Conservation (phyloP, 1,140 invertebrate species). For the Geopemphigus sp. region DNA sequence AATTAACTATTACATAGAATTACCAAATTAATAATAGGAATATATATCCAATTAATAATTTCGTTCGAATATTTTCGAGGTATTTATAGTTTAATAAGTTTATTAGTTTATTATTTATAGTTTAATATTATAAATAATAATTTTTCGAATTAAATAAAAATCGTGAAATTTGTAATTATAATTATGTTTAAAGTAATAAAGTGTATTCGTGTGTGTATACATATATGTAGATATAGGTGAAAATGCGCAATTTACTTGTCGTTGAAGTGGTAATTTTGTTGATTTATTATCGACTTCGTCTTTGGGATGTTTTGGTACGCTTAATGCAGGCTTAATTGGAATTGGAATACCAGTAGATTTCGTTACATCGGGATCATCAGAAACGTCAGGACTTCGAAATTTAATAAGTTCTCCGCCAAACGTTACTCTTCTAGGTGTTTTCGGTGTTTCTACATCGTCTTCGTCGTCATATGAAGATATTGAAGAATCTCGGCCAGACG, state of each 20-base stretch:
- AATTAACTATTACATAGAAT: neutral
- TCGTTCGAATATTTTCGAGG: too few species aligned
- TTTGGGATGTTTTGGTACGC: conserved; percentile 50
- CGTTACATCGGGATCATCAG: conserved; percentile 59
- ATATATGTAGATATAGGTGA: too few species aligned
- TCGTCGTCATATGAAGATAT: conserved; percentile 46
- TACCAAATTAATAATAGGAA: neutral
- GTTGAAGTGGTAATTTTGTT: neutral
- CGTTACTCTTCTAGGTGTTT: conserved; percentile 62
- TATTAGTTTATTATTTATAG: too few species aligned
- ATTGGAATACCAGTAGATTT: conserved; percentile 52
- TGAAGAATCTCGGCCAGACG: conserved; percentile 32
- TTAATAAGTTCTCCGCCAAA: conserved; percentile 81
- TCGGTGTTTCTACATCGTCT: conserved; percentile 56
- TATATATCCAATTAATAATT: too few species aligned
- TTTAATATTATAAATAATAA: too few species aligned
- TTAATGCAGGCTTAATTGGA: conserved; percentile 52
- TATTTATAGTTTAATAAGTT: too few species aligned
- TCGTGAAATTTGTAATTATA: neutral
- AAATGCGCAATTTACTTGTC: conserved; percentile 13
- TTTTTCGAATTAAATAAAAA: neutral
- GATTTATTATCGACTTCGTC: neutral
- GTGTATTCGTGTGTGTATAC: neutral
- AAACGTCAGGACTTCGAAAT: conserved; percentile 73
- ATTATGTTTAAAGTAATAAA: neutral